Evolutionary conservation across 2,113 vertebrate species (phyloP), one percentile per base, ranked within the genome.

Genomic region (Hippocampus comes): DNA sequence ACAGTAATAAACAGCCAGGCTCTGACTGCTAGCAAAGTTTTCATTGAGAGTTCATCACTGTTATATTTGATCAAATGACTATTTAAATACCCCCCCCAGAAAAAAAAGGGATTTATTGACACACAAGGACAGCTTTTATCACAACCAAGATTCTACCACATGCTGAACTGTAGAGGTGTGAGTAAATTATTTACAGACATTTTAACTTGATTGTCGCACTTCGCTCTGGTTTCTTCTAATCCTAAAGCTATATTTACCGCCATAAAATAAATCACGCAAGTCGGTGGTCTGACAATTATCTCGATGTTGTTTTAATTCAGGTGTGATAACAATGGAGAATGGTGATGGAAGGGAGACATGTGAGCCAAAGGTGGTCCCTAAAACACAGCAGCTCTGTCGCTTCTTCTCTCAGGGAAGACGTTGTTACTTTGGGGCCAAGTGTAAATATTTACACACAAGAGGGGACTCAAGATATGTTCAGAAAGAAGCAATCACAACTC

Each of bases 341-440:
- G 53, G 2, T 42, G 78, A 59, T 2, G 77, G 42, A 61, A 79
- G 80, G 48, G 67, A 53, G 5, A n/a, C n/a, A 4, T n/a, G 18
- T 30, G 68, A 77, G 20, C 53, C 76, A 18, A 68, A 74, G 63
- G 59, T 46, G 1, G 30, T 59, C 23, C 30, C 59, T 11, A 77
- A 21, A 0, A 65, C 79, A 11, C 87, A 84, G 27, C 90, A n/a
- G 21, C 23, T 86, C 21, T 94, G 93, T 65, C 91, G 91, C 48
- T 94, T 92, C 77, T 93, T 85, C 74, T 91, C 91, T 61, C 92
- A 91, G 77, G 93, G 93, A 57, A 86, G 82, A 70, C 82, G 77
- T 72, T 94, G 93, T 71, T 86, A 84, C 63, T 94, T 89, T 82
- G 93, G 93, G 2, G 87, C 76, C 63, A 92, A 68, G 72, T 94